Evolutionary conservation across 2,797 vertebrate species (phyloP), one percentile per base, ranked within the genome.

Genomic region (Allobates femoralis): DNA sequence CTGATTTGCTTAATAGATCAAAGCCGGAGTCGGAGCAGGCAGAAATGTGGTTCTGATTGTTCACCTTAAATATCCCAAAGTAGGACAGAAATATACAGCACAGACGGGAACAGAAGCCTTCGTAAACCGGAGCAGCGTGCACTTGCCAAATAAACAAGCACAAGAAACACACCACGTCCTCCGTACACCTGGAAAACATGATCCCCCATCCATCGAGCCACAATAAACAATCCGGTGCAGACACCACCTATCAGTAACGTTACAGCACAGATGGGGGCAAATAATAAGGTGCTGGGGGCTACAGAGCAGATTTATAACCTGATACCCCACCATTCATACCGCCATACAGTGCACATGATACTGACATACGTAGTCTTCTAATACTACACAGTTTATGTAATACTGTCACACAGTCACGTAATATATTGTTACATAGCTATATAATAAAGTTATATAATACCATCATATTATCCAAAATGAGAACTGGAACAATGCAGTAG

Each of bases 1-100:
- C 77, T 87, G 87, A 88, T 88, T 88, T 85, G 87, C 87, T 81
- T 85, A 77, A 85, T 85, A 88, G 77, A 88, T 88, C 87, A 88
- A 88, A 88, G 87, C 18, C n/a, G 32, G 60, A 74, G 56, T 53
- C 51, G 26, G 83, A 50, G 58, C 87, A 88, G 82, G 87, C 83
- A 81, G 46, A 75, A 88, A 88, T 85, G 83, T 81, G 87, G 83
- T 81, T 81, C 77, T 85, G 87, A 88, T 88, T 88, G 87, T 88
- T 88, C 87, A 88, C 87, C 87, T 88, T 85, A 88, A 85, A 88
- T 88, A 88, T 88, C 87, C 83, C 41, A 74, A n/a, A 46, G 71
- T 77, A 77, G 83, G 78, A 75, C 78, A 56, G 80, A 83, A 83
- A 83, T 78, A 51, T 81, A 71, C 46, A 75, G 82, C 30, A 37